These are phyloP conservation scores for Meandrina meandrites DNA, from an alignment of 92 coral and sea anemone genomes.

Conservation along the genomic window DNA sequence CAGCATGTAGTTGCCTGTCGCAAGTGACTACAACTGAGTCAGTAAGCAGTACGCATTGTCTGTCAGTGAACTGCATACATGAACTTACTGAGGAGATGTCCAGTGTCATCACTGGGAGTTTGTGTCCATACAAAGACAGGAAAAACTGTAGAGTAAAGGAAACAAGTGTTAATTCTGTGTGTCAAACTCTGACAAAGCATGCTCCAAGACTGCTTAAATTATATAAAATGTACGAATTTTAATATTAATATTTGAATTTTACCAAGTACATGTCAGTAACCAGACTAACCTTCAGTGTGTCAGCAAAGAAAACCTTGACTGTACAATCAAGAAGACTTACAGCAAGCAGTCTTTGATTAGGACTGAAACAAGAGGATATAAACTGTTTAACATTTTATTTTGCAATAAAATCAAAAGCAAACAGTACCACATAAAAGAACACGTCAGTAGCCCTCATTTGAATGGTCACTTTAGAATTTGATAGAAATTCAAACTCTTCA, in stretches of 20 bases:
- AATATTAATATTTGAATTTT: background rate
- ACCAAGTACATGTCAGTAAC: background rate
- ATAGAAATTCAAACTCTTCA: too few relatives aligned
- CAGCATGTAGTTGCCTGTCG: too few relatives aligned
- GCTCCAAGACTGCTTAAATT: background rate
- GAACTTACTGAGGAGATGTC: conserved; percentile 98
- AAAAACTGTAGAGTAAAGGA: conserved; percentile 68
- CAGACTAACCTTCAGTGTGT: conserved; percentile 82
- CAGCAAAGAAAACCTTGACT: conserved; percentile 94
- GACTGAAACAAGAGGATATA: conserved; percentile 42
- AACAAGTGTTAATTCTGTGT: background rate
- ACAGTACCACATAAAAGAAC: too few relatives aligned
- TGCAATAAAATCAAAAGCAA: too few relatives aligned
- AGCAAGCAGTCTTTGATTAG: conserved; percentile 89
- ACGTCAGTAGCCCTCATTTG: background rate
- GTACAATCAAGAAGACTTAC: conserved; percentile 94
- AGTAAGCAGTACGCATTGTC: background rate
- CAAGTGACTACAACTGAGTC: too few relatives aligned
- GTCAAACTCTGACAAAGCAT: background rate
- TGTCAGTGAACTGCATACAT: background rate
- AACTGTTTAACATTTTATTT: background rate
- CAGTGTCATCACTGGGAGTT: conserved; percentile 94
- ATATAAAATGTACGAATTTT: background rate
- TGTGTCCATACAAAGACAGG: conserved; percentile 95
- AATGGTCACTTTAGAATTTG: too few relatives aligned